A percentile compares a stretch with the other conserved stretches of the same genome.
phyloP scores from a whole-genome alignment of 1,140 invertebrate species.

The Drosophila murphyi region DNA sequence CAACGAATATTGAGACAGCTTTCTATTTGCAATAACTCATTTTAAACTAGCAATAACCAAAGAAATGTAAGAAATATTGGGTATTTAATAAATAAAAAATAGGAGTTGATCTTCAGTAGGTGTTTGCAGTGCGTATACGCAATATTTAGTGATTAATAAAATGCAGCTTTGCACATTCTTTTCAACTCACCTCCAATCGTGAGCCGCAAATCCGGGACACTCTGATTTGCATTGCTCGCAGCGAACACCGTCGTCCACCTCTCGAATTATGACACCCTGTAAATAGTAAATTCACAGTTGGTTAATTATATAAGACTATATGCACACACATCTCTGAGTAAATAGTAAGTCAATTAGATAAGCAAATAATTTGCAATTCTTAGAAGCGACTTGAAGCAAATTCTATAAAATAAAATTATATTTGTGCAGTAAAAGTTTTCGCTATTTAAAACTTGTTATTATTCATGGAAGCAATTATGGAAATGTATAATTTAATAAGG shows the following conservation, averaged over 20 bases:
- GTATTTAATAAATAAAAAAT: too few species aligned
- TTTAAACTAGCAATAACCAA: not conserved
- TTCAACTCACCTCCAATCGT: conserved; percentile 91
- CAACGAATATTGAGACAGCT: conserved; percentile 1
- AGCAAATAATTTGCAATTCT: too few species aligned
- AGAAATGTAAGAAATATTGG: too few species aligned
- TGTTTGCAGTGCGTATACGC: too few species aligned
- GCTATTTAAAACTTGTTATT: too few species aligned
- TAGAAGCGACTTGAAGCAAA: too few species aligned
- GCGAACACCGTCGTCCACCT: conserved; percentile 93
- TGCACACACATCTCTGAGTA: not conserved
- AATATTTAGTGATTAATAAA: not conserved
- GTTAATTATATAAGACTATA: conserved; percentile 13
- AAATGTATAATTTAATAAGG: not conserved
- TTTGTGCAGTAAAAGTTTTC: not conserved
- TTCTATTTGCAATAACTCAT: not conserved
- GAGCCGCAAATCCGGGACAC: conserved; percentile 91
- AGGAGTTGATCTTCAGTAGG: too few species aligned
- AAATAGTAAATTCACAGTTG: conserved; percentile 28
- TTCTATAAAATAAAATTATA: not conserved
- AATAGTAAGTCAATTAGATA: conserved; percentile 1
- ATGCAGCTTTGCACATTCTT: not conserved
- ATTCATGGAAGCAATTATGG: not conserved
- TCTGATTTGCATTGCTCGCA: conserved; percentile 92
- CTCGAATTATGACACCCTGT: conserved; percentile 92